These are phyloP conservation scores for Drosophila leonis DNA, from an alignment of 2,888 invertebrate genomes.

Conservation along the genomic window DNA sequence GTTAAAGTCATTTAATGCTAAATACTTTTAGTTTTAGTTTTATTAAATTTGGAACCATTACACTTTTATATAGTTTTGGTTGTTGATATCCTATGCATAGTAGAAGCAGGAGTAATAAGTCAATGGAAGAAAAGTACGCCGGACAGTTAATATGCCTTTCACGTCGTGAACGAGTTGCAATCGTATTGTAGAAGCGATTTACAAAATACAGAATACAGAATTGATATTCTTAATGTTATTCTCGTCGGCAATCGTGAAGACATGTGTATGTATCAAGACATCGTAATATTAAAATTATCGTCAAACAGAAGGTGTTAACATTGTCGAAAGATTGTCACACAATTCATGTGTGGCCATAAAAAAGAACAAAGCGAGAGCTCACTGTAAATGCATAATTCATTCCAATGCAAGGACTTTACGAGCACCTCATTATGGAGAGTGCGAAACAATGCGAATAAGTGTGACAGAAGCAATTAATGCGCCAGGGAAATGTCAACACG, in stretches of 20 bases:
- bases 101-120: not conserved
- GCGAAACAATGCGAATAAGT: conserved; percentile 74
- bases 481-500: conserved; percentile 70
- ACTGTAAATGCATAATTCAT: conserved; percentile 47
- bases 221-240: not conserved
- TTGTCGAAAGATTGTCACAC: conserved; percentile 31
- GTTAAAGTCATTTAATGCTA: too few species aligned
- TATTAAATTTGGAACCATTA: too few species aligned
- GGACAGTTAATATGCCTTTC: not conserved
- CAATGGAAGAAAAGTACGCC: not conserved
- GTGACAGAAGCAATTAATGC: conserved; percentile 77
- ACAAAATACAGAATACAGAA: not conserved
- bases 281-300: not conserved
- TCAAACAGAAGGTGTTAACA: conserved; percentile 61
- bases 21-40: too few species aligned
- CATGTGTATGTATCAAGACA: not conserved
- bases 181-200: not conserved
- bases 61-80: too few species aligned
- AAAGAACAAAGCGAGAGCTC: conserved; percentile 21
- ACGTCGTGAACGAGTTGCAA: not conserved
- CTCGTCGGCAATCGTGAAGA: not conserved
- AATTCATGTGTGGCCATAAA: conserved; percentile 45
- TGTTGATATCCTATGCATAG: not conserved
- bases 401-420: conserved; percentile 53
- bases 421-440: conserved; percentile 65